Base-by-base conservation (phyloP, 2,113 vertebrate genomes). In the Desmodus rotundus region DNA sequence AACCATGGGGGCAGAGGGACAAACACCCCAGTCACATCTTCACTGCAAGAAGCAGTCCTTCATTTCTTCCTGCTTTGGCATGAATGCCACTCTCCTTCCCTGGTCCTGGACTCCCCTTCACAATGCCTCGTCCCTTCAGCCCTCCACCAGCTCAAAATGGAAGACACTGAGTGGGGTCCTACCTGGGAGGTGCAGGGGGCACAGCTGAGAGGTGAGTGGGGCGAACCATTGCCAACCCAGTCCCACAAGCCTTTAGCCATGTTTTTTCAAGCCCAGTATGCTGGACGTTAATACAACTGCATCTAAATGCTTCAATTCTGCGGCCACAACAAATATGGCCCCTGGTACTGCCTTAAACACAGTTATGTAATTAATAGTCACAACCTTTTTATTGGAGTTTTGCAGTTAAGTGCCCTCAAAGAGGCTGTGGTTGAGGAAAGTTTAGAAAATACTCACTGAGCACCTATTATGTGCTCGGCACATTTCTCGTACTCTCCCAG, bases 21-120 rank as follows among this genome's bases (percentile, higher is more conserved):
- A 28, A 24, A 54, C 50, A 0, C 14, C 45, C 54, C 26, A 2
- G n/a, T 2, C 10, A 43, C 9, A 1, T 11, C 52, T 19, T 2
- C 0, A 3, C 56, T 15, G 41, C 56, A 33, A 20, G 38, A 11
- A 15, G 41, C 6, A 0, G 45, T 26, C 56, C 20, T 61, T 61
- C 14, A 0, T 0, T 3, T 33, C 54, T 6, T 28, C 52, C 28
- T 16, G 20, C 78, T 7, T 24, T 0, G 4, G 24, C 22, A n/a
- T 7, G 4, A 5, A 13, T 0, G 36, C 26, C 19, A 1, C 7
- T 1, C 1, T 22, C 22, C 26, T 9, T 4, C 58, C 20, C 33
- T 17, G 36, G 4, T 22, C 17, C 24, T 7, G 63, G 17, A n/a
- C 41, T 28, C 22, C 16, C 38, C 36, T 36, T 38, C 31, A 3